Conservation (phyloP, 2,113 vertebrate genomes). For the Oncorhynchus keta region DNA sequence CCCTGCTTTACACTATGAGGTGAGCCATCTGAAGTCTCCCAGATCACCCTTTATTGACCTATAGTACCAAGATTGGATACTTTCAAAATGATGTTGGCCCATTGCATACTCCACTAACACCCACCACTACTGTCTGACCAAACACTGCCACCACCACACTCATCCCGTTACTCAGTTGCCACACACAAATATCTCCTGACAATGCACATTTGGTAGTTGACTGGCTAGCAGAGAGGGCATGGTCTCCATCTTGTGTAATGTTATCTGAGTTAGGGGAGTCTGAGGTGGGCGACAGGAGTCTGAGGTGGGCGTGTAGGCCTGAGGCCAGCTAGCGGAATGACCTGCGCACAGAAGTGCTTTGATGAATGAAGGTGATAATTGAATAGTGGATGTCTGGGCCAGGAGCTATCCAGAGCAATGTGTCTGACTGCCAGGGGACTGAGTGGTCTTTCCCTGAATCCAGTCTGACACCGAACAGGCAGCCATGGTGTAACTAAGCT, state of each 20-base stretch:
- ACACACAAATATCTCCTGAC: too few relatives aligned
- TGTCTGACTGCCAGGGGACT: slow-evolving; percentile 35
- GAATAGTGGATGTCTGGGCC: slow-evolving; percentile 30
- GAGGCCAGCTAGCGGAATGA: slow-evolving; percentile 13
- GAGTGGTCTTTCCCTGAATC: slow-evolving; percentile 35
- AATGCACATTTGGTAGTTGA: too few relatives aligned
- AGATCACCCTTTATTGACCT: too few relatives aligned
- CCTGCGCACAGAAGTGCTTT: slow-evolving; percentile 15
- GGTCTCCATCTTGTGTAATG: not conserved
- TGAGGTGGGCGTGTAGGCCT: slow-evolving; percentile 1
- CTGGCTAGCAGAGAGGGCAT: not conserved
- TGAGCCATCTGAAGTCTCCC: slow-evolving; percentile 34
- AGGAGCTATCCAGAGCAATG: slow-evolving; percentile 42
- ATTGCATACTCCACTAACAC: too few relatives aligned
- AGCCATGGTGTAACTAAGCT: not conserved
- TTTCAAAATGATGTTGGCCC: too few relatives aligned
- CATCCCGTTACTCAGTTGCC: too few relatives aligned
- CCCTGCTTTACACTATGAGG: slow-evolving; percentile 82
- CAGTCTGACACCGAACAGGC: slow-evolving; percentile 17
- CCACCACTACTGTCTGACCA: too few relatives aligned
- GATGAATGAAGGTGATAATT: slow-evolving; percentile 42
- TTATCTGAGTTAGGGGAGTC: not conserved
- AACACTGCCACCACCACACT: too few relatives aligned
- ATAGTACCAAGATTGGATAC: too few relatives aligned
- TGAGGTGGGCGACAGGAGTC: not conserved